Conservation (phyloP, 2,113 vertebrate species). For the Macrotis lagotis region DNA sequence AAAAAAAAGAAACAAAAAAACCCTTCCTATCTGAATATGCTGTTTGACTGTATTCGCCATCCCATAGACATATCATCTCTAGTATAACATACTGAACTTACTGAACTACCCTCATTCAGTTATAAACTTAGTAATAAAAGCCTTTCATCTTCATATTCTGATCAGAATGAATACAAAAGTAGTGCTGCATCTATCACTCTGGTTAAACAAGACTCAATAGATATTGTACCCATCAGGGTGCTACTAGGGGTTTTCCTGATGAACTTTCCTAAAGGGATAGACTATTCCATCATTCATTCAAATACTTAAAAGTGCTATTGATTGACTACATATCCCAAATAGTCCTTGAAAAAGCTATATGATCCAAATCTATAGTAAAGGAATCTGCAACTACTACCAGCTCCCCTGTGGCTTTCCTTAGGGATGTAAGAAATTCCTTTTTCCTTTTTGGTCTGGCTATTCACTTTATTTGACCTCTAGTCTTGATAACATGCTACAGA, state of each 20-base stretch:
- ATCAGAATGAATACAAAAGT: neutral
- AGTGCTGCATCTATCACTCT: neutral
- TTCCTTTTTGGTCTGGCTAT: neutral
- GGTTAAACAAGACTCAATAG: neutral
- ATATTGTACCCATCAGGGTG: neutral
- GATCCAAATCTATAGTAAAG: neutral
- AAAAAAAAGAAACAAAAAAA: neutral
- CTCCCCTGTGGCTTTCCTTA: neutral
- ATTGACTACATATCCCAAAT: neutral
- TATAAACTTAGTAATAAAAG: neutral
- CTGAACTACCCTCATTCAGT: neutral
- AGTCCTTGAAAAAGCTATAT: neutral
- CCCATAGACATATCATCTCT: neutral
- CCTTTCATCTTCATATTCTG: neutral
- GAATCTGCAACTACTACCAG: neutral
- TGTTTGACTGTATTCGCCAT: neutral
- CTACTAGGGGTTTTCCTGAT: neutral
- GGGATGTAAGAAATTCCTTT: neutral
- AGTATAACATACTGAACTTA: neutral
- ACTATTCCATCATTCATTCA: neutral
- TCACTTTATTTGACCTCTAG: neutral
- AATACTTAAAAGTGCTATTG: neutral
- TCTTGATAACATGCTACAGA: neutral
- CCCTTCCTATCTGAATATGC: neutral
- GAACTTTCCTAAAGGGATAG: neutral